A percentile compares a stretch with the other conserved stretches of the same genome.
Conservation (phyloP, 2,113 vertebrate species). For the Engraulis encrasicolus region DNA sequence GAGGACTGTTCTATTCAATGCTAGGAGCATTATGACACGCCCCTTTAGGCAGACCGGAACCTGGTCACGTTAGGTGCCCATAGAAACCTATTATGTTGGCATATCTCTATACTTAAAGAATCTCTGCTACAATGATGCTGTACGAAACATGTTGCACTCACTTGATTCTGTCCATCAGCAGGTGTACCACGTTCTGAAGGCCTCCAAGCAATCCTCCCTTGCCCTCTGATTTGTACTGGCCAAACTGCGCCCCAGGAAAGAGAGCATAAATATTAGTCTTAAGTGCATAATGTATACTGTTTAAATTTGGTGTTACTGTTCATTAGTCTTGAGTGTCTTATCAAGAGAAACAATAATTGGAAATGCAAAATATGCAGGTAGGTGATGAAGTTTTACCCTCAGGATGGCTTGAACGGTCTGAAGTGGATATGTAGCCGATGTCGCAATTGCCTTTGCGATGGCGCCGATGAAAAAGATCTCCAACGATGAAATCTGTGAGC, state of each 20-base stretch:
- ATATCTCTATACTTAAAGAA: no score
- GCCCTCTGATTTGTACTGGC: slow-evolving; percentile 75
- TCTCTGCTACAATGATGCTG: no score
- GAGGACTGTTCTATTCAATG: no score
- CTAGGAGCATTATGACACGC: no score
- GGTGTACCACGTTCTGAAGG: slow-evolving; percentile 63
- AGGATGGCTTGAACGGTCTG: slow-evolving; percentile 81
- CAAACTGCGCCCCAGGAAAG: slow-evolving; percentile 66
- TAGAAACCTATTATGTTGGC: no score
- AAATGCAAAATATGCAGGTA: not conserved
- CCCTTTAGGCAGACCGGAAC: no score
- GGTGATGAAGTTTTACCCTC: slow-evolving; percentile 65
- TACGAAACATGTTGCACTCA: slow-evolving; percentile 56
- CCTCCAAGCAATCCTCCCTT: slow-evolving; percentile 66
- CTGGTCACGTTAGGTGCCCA: no score
- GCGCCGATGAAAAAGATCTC: slow-evolving; percentile 82
- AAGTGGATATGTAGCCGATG: slow-evolving; percentile 77
- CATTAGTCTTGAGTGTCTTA: no score
- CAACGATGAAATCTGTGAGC: slow-evolving; percentile 73
- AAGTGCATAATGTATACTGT: not conserved
- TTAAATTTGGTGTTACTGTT: not conserved
- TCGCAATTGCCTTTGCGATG: slow-evolving; percentile 78
- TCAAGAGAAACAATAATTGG: not conserved
- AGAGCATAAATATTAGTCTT: not conserved
- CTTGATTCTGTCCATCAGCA: slow-evolving; percentile 77